Conservation (phyloP, 2,113 vertebrate genomes). For the Heterochromis multidens region DNA sequence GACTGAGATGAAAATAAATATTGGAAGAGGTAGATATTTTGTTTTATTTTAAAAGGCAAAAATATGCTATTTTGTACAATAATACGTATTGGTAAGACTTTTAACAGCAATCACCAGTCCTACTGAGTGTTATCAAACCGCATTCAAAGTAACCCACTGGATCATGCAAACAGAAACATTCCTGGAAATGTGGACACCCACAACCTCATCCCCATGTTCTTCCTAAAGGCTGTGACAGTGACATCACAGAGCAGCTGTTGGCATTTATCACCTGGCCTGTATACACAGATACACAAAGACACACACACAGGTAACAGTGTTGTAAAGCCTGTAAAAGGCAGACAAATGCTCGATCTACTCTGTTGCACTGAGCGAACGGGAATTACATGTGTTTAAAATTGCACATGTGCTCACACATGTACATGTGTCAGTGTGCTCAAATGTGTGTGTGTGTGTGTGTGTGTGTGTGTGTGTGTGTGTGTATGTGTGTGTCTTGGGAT, state of each 20-base stretch:
- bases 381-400: background rate
- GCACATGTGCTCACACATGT: constrained; percentile 26
- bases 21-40: background rate
- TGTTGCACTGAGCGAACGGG: constrained; percentile 12
- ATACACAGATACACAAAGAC: background rate
- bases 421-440: constrained; percentile 7
- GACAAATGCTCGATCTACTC: constrained; percentile 18
- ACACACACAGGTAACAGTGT: constrained; percentile 28
- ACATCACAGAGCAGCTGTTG: constrained; percentile 37
- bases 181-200: background rate
- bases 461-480: constrained; percentile 12
- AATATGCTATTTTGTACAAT: background rate
- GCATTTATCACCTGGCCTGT: constrained; percentile 34
- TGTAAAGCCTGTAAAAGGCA: background rate
- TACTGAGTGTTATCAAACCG: background rate
- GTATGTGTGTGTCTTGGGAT: constrained; percentile 10
- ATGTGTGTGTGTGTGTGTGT: background rate
- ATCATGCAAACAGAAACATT: background rate
- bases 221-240: background rate
- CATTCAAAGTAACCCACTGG: background rate
- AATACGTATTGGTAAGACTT: background rate
- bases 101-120: background rate
- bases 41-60: background rate
- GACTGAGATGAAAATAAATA: background rate
- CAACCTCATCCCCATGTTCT: background rate